Evolutionary conservation across 2,888 invertebrate genomes (phyloP).

Genomic region (Petrolisthes manimaculis): DNA sequence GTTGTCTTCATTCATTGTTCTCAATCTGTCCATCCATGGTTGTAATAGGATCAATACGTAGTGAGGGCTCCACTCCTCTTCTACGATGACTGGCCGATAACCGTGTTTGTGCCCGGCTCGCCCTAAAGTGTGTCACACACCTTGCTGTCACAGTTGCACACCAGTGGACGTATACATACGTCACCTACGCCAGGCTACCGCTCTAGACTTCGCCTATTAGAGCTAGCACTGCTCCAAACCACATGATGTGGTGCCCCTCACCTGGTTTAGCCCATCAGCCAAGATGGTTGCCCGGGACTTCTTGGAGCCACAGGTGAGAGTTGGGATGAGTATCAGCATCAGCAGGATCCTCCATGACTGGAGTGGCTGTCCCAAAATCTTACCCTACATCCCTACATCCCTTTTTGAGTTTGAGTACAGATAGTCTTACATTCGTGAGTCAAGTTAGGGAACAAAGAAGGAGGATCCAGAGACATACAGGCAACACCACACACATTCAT

Average conservation of each 20-base stretch:
- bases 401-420: background rate
- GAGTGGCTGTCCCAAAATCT: background rate
- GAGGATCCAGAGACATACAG: background rate
- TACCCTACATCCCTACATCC: background rate
- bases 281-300: background rate
- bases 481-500: background rate
- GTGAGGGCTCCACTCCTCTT: conserved; percentile 4
- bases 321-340: background rate
- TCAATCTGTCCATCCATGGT: background rate
- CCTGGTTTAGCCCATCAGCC: background rate
- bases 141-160: background rate
- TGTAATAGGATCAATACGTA: background rate
- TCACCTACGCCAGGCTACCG: background rate
- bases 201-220: background rate
- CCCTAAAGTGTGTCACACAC: background rate
- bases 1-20: background rate
- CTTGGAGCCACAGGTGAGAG: background rate
- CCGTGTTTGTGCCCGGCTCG: background rate
- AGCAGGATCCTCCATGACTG: background rate
- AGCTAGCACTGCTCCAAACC: background rate
- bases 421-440: background rate
- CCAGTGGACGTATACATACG: background rate
- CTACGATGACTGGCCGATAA: background rate
- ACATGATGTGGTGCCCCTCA: background rate
- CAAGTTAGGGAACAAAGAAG: conserved; percentile 7